Conservation (phyloP, 2,797 vertebrate species). For the Coracias cyanogaster region DNA sequence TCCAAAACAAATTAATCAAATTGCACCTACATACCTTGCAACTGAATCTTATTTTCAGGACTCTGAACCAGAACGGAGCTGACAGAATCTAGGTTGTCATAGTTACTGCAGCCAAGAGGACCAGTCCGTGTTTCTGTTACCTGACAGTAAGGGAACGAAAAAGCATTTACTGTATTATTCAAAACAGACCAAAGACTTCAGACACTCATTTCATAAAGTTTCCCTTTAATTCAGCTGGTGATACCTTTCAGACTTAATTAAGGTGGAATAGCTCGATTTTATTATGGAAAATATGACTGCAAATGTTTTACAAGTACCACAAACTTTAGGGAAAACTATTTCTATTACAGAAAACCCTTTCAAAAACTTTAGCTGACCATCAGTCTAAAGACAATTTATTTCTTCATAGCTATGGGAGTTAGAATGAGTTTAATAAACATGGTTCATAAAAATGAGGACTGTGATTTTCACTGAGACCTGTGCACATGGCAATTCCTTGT, state of each 20-base stretch:
- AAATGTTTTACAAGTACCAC: background rate
- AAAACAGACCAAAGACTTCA: background rate
- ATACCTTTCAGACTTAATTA: background rate
- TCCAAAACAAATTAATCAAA: conserved; percentile 47
- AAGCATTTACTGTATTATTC: conserved; percentile 49
- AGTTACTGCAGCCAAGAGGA: conserved; percentile 99
- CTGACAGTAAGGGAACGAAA: conserved; percentile 76
- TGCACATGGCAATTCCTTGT: background rate
- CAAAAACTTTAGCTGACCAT: background rate
- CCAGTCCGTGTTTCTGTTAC: conserved; percentile 97
- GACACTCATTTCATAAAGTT: background rate
- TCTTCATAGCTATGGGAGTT: background rate
- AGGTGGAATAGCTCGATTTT: background rate
- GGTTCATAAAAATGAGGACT: background rate
- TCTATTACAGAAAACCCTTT: background rate
- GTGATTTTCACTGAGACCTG: too few species aligned
- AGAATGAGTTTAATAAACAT: background rate
- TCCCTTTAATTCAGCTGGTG: background rate
- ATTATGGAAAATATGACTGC: background rate
- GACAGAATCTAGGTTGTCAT: conserved; percentile 99
- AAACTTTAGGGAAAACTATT: background rate
- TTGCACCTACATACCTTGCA: conserved; percentile 89
- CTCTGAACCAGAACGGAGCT: conserved; percentile 98
- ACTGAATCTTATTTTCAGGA: conserved; percentile 97
- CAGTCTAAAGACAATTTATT: background rate